These are phyloP conservation scores for cattle (Bos taurus) DNA, from an alignment of 2,113 vertebrate genomes.

Conservation along the genomic window DNA sequence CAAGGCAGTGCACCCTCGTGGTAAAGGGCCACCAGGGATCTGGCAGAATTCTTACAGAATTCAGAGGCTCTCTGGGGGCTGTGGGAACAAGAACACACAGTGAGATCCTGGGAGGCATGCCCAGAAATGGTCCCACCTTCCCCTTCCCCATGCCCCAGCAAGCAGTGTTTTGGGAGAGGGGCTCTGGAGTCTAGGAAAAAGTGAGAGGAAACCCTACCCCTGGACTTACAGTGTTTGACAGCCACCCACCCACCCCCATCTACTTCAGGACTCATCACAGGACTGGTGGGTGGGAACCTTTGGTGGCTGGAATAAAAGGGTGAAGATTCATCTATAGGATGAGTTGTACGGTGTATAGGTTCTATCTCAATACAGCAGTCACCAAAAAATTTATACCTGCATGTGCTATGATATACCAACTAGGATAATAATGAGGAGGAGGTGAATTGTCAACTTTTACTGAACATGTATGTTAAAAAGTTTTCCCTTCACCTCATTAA, in stretches of 20 bases:
- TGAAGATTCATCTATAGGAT: not conserved
- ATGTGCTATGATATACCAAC: not conserved
- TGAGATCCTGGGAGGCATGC: not conserved
- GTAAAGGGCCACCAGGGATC: slow-evolving; percentile 88
- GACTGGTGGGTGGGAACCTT: not conserved
- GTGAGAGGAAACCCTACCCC: not conserved
- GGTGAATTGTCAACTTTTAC: not conserved
- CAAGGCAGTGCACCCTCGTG: slow-evolving; percentile 90
- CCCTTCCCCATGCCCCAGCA: not conserved
- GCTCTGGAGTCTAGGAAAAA: not conserved
- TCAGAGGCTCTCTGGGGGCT: slow-evolving; percentile 81
- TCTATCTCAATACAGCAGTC: not conserved
- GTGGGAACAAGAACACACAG: slow-evolving; percentile 30
- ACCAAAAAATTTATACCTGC: not conserved
- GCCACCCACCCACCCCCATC: not conserved
- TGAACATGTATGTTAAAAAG: not conserved
- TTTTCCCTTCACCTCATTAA: not conserved
- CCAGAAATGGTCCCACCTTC: not conserved
- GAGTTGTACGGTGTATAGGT: not conserved
- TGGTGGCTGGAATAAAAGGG: not conserved
- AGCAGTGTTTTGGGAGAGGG: not conserved
- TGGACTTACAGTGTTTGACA: not conserved
- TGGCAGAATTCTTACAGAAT: slow-evolving; percentile 89
- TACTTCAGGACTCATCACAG: not conserved
- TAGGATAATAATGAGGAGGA: not conserved